Evolutionary conservation across 2,113 vertebrate genomes (phyloP).

Genomic region (Verasper variegatus): DNA sequence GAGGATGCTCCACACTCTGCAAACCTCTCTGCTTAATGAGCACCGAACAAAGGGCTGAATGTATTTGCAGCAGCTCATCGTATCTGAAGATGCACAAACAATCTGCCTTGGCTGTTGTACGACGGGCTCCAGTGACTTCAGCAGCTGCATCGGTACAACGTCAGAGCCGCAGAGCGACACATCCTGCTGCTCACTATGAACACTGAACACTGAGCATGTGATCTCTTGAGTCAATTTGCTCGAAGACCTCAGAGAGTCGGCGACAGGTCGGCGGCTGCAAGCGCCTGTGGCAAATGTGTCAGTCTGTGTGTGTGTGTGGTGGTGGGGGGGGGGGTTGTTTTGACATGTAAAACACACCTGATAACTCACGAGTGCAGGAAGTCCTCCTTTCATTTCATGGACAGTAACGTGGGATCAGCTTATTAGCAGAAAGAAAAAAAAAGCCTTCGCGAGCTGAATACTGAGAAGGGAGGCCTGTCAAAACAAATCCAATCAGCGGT

Average conservation of each 20-base stretch:
- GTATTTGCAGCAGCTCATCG: not conserved
- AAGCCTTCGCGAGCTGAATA: conserved; percentile 29
- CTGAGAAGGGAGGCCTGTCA: conserved; percentile 32
- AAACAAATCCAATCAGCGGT: conserved; percentile 36
- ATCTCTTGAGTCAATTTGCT: conserved; percentile 58
- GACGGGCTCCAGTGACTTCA: conserved; percentile 9
- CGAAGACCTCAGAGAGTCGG: conserved; percentile 20
- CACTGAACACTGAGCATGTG: conserved; percentile 33
- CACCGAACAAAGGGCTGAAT: not conserved
- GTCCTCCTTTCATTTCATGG: conserved; percentile 6
- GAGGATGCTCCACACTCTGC: not conserved
- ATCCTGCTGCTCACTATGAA: not conserved
- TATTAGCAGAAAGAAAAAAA: conserved; percentile 27
- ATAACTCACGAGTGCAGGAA: conserved; percentile 5
- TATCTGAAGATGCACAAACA: not conserved
- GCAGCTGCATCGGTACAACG: not conserved
- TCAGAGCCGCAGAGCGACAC: not conserved
- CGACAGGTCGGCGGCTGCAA: conserved; percentile 12
- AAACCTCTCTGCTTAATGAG: not conserved
- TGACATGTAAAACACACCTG: conserved; percentile 13
- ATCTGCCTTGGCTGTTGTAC: not conserved
- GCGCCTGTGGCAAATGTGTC: conserved; percentile 26
- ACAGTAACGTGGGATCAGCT: conserved; percentile 32
- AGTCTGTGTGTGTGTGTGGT: conserved; percentile 2
- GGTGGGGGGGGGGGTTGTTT: no score